These are phyloP conservation scores for Amphipyra tragopoginis DNA, from an alignment of 2,888 invertebrate genomes.

Conservation along the genomic window DNA sequence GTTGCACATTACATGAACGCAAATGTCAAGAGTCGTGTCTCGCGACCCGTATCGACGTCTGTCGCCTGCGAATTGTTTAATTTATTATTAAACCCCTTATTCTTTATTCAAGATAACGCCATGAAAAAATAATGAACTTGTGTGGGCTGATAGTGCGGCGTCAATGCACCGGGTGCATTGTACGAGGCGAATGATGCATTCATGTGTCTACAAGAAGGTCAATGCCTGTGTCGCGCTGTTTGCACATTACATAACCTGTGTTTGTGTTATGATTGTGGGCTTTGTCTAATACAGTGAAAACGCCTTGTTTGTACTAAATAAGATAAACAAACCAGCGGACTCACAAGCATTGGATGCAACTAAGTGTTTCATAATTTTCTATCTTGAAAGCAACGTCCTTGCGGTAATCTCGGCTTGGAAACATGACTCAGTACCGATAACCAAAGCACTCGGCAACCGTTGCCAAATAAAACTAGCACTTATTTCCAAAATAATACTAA, in stretches of 20 bases:
- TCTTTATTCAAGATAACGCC: constrained; percentile 74
- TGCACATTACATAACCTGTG: constrained; percentile 81
- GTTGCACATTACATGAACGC: constrained; percentile 41
- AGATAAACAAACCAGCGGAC: constrained; percentile 33
- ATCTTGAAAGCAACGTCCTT: constrained; percentile 82
- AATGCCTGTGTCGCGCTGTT: constrained; percentile 78
- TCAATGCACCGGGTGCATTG: constrained; percentile 82
- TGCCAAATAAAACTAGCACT: constrained; percentile 78
- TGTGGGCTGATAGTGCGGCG: constrained; percentile 82
- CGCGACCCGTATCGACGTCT: constrained; percentile 39
- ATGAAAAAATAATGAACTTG: constrained; percentile 78
- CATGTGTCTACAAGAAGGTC: constrained; percentile 84
- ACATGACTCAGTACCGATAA: constrained; percentile 79
- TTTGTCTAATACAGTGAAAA: constrained; percentile 65
- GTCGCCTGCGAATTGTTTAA: constrained; percentile 58
- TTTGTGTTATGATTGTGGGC: constrained; percentile 75
- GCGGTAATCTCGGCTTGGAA: constrained; percentile 78
- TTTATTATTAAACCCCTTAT: constrained; percentile 66
- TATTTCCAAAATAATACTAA: constrained; percentile 76
- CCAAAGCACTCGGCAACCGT: constrained; percentile 76
- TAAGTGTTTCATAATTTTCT: constrained; percentile 72
- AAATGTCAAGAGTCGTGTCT: constrained; percentile 51
- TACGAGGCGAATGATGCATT: constrained; percentile 83
- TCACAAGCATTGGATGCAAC: constrained; percentile 49
- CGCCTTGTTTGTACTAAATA: constrained; percentile 34